These are phyloP conservation scores for Drosophila testacea DNA, from an alignment of 2,888 invertebrate genomes.

Conservation along the genomic window DNA sequence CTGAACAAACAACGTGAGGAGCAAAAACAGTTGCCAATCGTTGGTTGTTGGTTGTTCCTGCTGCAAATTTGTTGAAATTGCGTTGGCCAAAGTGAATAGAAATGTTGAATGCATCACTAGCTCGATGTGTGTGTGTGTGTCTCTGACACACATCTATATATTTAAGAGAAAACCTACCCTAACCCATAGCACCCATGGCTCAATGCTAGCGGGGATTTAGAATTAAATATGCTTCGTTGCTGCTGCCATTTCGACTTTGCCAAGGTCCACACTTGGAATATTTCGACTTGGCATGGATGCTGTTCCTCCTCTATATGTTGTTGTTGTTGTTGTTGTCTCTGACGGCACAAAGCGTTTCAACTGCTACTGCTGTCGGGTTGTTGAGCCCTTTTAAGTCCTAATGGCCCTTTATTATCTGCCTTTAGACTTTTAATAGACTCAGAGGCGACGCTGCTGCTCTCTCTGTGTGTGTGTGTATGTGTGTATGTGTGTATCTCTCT, in stretches of 20 bases:
- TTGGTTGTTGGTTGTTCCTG: conserved; percentile 20
- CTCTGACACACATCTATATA: conserved; percentile 66
- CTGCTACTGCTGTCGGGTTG: conserved; percentile 74
- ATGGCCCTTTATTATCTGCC: conserved; percentile 85
- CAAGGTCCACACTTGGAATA: conserved; percentile 57
- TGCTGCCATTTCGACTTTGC: conserved; percentile 80
- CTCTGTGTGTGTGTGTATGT: conserved; percentile 5
- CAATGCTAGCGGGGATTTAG: conserved; percentile 79
- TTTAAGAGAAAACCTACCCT: conserved; percentile 63
- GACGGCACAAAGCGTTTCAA: conserved; percentile 49
- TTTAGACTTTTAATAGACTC: conserved; percentile 85
- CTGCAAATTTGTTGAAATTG: conserved; percentile 68
- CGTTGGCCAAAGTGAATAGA: conserved; percentile 77
- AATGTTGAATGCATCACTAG: conserved; percentile 38
- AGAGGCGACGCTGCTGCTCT: conserved; percentile 75
- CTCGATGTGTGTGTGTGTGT: conserved; percentile 33
- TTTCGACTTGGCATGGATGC: conserved; percentile 49
- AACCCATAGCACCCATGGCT: conserved; percentile 58
- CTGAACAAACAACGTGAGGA: conserved; percentile 71
- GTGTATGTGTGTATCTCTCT: conserved; percentile 33
- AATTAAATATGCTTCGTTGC: conserved; percentile 81
- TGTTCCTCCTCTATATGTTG: conserved; percentile 44
- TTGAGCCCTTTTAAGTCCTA: conserved; percentile 85
- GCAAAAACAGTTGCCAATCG: conserved; percentile 71
- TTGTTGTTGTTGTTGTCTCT: conserved; percentile 53